These are phyloP conservation scores for Drosophila limbata DNA, from an alignment of 2,888 invertebrate species.

Conservation along the genomic window DNA sequence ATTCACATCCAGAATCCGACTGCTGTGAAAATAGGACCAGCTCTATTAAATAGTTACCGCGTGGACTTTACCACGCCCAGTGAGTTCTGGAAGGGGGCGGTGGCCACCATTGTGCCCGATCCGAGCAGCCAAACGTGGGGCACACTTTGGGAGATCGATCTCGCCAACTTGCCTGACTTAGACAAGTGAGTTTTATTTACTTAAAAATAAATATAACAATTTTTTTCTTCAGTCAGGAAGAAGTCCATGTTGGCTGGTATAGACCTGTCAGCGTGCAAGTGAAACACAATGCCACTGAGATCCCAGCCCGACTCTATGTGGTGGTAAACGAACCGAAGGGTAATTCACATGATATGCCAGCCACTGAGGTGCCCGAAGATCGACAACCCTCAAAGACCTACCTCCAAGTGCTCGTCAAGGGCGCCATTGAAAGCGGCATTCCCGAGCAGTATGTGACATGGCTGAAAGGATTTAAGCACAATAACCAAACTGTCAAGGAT, in stretches of 20 bases:
- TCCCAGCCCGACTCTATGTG: conserved; percentile 90
- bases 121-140: conserved; percentile 87
- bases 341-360: conserved; percentile 81
- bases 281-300: conserved; percentile 80
- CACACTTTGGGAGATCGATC: conserved; percentile 91
- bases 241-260: conserved; percentile 87
- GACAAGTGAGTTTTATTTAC: conserved; percentile 88
- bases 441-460: conserved; percentile 90
- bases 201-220: not conserved
- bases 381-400: conserved; percentile 92
- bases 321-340: conserved; percentile 87
- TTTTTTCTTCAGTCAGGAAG: conserved; percentile 73
- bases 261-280: conserved; percentile 88
- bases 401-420: conserved; percentile 84
- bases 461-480: conserved; percentile 90
- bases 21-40: conserved; percentile 89
- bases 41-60: conserved; percentile 87
- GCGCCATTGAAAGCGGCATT: conserved; percentile 86
- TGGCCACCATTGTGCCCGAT: conserved; percentile 91
- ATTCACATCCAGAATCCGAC: conserved; percentile 93
- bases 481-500: conserved; percentile 88
- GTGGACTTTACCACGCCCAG: conserved; percentile 88
- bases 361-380: conserved; percentile 86
- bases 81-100: conserved; percentile 90
- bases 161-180: conserved; percentile 88